phyloP scores from a whole-genome alignment of 2,113 vertebrate species.

The Strix aluco region DNA sequence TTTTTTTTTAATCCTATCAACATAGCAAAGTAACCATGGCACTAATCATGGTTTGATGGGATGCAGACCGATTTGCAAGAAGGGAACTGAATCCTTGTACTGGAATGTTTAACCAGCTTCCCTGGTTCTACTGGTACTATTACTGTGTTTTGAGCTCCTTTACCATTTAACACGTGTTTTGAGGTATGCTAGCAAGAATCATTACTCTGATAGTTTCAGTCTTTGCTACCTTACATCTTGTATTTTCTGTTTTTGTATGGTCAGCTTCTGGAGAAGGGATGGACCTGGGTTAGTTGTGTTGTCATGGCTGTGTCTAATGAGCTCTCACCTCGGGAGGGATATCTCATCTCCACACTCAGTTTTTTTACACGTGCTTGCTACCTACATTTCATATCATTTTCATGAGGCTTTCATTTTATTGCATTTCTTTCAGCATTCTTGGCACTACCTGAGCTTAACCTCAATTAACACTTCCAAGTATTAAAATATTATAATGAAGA shows the following conservation, averaged over 20 bases:
- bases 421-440: not conserved
- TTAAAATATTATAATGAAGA: constrained; percentile 25
- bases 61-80: not conserved
- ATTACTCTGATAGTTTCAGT: not conserved
- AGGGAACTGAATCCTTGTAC: not conserved
- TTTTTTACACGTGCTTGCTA: not conserved
- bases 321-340: not conserved
- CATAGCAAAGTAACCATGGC: not conserved
- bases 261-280: not conserved
- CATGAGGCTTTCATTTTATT: not conserved
- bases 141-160: not conserved
- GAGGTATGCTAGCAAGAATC: not conserved
- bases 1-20: not conserved
- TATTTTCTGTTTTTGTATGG: rapidly evolving
- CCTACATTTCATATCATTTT: not conserved
- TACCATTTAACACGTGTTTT: not conserved
- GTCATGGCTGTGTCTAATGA: not conserved
- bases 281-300: rapidly evolving
- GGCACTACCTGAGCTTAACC: constrained; percentile 20
- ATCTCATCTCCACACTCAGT: not conserved
- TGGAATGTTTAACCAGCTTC: not conserved
- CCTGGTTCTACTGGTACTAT: not conserved
- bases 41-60: not conserved
- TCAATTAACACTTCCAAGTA: constrained; percentile 36
- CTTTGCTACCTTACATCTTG: rapidly evolving